Conservation (phyloP, 2,797 vertebrate species). For the Linurgus olivaceus region DNA sequence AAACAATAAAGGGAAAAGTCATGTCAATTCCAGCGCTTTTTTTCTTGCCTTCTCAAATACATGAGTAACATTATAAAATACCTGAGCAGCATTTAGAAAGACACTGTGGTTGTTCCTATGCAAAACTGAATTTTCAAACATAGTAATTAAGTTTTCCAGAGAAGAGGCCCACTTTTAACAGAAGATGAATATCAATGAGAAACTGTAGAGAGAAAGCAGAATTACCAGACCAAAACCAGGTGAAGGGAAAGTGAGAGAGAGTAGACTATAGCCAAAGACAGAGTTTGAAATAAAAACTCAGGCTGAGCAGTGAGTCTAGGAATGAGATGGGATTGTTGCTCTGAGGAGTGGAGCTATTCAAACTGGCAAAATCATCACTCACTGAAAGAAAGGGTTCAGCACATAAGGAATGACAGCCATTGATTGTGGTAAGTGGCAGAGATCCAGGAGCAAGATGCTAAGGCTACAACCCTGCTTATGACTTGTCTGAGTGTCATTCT, state of each 20-base stretch:
- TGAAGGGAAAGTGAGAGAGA: rapidly evolving
- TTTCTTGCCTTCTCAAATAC: neutral
- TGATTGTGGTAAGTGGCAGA: neutral
- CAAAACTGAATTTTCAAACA: neutral
- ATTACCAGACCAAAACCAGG: neutral
- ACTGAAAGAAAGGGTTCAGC: neutral
- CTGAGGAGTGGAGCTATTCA: neutral
- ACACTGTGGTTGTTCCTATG: neutral
- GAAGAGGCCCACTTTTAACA: neutral
- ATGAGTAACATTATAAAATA: neutral
- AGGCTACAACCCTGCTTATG: neutral
- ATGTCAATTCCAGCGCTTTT: neutral
- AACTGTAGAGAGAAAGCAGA: neutral
- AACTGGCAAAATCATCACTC: neutral
- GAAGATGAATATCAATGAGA: neutral
- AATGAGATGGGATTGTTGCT: neutral
- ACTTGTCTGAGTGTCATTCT: neutral
- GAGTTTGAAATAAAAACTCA: neutral
- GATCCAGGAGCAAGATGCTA: neutral
- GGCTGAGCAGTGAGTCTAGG: neutral
- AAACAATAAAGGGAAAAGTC: neutral
- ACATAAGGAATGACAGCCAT: rapidly evolving
- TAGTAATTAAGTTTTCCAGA: neutral
- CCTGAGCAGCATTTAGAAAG: neutral
- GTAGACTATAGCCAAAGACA: neutral